Conservation (phyloP, 2,113 vertebrate genomes). For the western clawed frog (Xenopus tropicalis) region DNA sequence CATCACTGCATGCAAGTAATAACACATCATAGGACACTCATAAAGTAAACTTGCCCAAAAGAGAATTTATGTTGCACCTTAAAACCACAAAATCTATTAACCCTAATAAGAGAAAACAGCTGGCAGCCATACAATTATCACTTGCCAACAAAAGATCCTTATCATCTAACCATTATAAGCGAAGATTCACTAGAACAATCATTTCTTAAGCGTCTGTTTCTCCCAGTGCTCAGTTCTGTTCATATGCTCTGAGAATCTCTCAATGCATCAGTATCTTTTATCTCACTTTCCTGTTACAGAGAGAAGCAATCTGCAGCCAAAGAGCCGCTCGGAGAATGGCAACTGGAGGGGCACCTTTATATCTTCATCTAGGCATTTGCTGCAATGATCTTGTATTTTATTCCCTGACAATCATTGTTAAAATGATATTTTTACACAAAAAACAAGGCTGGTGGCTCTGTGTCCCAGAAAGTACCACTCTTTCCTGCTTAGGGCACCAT, state of each 20-base stretch:
- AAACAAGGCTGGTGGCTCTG: too few species aligned
- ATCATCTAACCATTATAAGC: slow-evolving; percentile 41
- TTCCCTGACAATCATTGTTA: neutral
- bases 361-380: neutral
- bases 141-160: slow-evolving; percentile 44
- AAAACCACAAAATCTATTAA: slow-evolving; percentile 47
- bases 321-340: slow-evolving; percentile 20
- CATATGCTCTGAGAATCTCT: slow-evolving; percentile 34
- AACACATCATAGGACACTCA: slow-evolving; percentile 72
- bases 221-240: slow-evolving; percentile 22
- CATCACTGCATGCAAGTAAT: slow-evolving; percentile 74
- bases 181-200: slow-evolving; percentile 32
- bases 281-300: slow-evolving; percentile 16
- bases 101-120: slow-evolving; percentile 45
- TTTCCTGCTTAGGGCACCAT: too few species aligned
- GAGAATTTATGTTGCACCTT: slow-evolving; percentile 46
- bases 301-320: slow-evolving; percentile 17
- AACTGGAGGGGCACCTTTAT: neutral
- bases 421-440: too few species aligned
- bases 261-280: slow-evolving; percentile 24
- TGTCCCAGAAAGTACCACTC: too few species aligned
- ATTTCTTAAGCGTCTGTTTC: slow-evolving; percentile 13
- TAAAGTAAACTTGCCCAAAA: slow-evolving; percentile 62
- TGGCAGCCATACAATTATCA: slow-evolving; percentile 43
- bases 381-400: neutral